A percentile compares a stretch with the other conserved stretches of the same genome.
These are phyloP conservation scores for Idris sp. DNA, from an alignment of 1,140 invertebrate genomes.

Conservation along the genomic window DNA sequence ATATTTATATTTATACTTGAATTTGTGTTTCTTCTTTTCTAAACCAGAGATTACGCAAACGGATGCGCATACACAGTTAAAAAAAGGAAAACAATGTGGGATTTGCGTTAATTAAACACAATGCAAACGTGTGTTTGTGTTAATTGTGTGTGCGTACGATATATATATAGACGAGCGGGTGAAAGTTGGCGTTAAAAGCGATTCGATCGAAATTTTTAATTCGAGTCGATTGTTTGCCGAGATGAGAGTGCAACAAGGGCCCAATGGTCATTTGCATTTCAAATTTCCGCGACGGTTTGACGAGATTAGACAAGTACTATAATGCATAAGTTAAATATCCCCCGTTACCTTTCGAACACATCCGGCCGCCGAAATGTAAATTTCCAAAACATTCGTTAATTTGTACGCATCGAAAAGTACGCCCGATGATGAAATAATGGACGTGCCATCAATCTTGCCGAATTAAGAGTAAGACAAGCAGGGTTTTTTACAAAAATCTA, in stretches of 20 bases:
- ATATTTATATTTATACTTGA: conserved; percentile 25
- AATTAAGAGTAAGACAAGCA: too few species aligned
- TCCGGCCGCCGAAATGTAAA: conserved; percentile 19
- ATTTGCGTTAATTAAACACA: conserved; percentile 44
- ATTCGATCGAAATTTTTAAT: conserved; percentile 48
- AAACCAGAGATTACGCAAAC: conserved; percentile 14
- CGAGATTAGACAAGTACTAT: conserved; percentile 41
- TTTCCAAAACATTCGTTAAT: conserved; percentile 2
- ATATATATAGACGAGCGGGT: conserved; percentile 29
- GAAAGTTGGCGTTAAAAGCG: conserved; percentile 44
- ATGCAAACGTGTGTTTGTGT: conserved; percentile 24
- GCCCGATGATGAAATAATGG: too few species aligned
- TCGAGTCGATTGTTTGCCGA: conserved; percentile 35
- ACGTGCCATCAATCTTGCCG: too few species aligned
- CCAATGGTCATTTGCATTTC: conserved; percentile 28
- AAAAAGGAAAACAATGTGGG: too few species aligned
- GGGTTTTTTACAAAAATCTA: too few species aligned
- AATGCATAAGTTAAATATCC: conserved; percentile 23
- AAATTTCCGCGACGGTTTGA: conserved; percentile 39
- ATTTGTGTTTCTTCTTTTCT: too few species aligned
- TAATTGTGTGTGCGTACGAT: conserved; percentile 31
- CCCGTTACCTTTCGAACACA: conserved; percentile 18
- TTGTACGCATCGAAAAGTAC: too few species aligned
- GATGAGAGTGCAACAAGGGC: conserved; percentile 35
- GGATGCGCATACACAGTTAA: too few species aligned